Conservation (phyloP, 2,797 vertebrate species). For the Oryzias dopingdopingensis region DNA sequence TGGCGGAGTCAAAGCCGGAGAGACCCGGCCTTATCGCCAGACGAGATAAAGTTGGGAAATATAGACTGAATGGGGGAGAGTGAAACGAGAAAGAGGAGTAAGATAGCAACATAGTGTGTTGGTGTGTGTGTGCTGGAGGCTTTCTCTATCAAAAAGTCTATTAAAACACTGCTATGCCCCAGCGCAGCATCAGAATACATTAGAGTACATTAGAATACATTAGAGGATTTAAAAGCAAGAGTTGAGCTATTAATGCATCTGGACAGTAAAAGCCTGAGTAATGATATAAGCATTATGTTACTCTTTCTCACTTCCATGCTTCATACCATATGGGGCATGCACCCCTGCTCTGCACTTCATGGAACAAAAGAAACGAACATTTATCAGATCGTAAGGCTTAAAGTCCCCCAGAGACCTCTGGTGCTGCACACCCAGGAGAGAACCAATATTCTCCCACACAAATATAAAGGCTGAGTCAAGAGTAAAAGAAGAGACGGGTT, state of each 20-base stretch:
- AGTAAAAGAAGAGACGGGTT: conserved; percentile 24
- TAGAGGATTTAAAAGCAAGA: conserved; percentile 71
- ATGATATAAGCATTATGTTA: conserved; percentile 44
- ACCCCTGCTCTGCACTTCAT: conserved; percentile 34
- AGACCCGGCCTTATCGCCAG: conserved; percentile 33
- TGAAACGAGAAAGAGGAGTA: conserved; percentile 15
- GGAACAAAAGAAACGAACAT: conserved; percentile 43
- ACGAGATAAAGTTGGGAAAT: conserved; percentile 29
- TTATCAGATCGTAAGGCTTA: conserved; percentile 48
- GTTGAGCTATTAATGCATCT: conserved; percentile 68
- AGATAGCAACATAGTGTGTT: conserved; percentile 35
- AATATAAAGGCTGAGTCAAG: conserved; percentile 14
- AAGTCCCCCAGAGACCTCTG: conserved; percentile 23
- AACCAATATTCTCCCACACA: conserved; percentile 18
- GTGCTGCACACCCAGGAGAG: conserved; percentile 20
- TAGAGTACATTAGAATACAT: conserved; percentile 77
- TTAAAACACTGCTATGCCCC: conserved; percentile 65
- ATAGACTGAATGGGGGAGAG: conserved; percentile 7
- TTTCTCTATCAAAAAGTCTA: conserved; percentile 63
- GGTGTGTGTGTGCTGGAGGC: conserved; percentile 55
- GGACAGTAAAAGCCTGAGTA: conserved; percentile 62
- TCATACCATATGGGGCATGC: conserved; percentile 13
- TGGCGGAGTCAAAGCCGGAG: conserved; percentile 27
- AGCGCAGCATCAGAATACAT: conserved; percentile 70
- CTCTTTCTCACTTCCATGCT: conserved; percentile 2